These are phyloP conservation scores for Alosa sapidissima DNA, from an alignment of 2,797 vertebrate genomes.

Conservation along the genomic window DNA sequence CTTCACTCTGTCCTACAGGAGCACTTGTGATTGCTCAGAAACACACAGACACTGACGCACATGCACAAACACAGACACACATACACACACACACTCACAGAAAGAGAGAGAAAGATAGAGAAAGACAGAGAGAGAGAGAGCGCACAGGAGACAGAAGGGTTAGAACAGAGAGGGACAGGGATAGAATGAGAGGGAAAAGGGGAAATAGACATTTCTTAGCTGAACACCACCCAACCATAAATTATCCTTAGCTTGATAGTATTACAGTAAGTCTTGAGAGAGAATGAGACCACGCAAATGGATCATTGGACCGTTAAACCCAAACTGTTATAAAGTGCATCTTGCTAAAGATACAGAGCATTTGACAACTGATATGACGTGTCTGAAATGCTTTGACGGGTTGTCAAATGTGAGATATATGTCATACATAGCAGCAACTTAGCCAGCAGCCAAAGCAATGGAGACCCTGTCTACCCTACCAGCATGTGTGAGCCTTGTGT, in stretches of 20 bases:
- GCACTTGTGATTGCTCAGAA: not conserved
- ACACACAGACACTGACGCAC: not conserved
- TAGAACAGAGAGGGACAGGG: not conserved
- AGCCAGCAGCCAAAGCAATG: too few species aligned
- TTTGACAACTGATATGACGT: not conserved
- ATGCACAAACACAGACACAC: too few species aligned
- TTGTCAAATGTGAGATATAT: too few species aligned
- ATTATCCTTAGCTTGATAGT: too few species aligned
- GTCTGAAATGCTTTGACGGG: too few species aligned
- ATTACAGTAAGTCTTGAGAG: not conserved
- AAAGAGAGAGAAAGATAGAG: not conserved
- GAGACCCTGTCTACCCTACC: too few species aligned
- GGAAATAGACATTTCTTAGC: not conserved
- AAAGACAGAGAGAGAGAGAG: not conserved
- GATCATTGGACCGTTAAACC: not conserved
- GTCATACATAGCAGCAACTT: too few species aligned
- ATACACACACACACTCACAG: too few species aligned
- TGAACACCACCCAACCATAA: too few species aligned
- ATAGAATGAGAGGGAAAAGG: not conserved
- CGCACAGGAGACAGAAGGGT: too few species aligned
- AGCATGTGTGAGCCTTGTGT: too few species aligned
- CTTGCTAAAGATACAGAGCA: not conserved
- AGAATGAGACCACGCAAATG: not conserved
- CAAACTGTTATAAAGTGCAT: not conserved
- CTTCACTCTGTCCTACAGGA: not conserved